Conservation (phyloP, 2,113 vertebrate species). For the Embiotoca jacksoni region DNA sequence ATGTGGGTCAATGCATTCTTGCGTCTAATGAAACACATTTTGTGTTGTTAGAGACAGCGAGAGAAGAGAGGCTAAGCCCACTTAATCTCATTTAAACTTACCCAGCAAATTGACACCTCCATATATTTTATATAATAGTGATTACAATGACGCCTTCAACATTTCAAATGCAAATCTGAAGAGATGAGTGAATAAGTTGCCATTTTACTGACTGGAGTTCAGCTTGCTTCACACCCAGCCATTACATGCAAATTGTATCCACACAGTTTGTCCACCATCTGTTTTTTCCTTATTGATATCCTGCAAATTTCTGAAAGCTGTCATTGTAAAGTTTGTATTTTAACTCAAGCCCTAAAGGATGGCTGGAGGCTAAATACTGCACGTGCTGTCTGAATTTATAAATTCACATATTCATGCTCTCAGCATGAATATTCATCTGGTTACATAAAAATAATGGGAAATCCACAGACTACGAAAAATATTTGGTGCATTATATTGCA, state of each 20-base stretch:
- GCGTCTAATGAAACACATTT: constrained; percentile 21
- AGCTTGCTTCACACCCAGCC: neutral
- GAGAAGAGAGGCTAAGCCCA: neutral
- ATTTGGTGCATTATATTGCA: neutral
- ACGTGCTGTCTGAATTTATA: constrained; percentile 41
- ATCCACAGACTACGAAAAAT: neutral
- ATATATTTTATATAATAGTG: neutral
- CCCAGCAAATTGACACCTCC: neutral
- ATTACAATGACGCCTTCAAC: neutral
- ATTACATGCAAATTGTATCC: constrained; percentile 4
- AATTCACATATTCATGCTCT: constrained; percentile 48
- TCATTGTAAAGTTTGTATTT: constrained; percentile 37
- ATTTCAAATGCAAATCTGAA: neutral
- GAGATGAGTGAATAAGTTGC: neutral
- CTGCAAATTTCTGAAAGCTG: constrained; percentile 5
- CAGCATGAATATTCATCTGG: constrained; percentile 45
- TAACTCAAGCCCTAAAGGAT: constrained; percentile 12
- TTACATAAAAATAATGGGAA: constrained; percentile 4
- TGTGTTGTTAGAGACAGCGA: neutral
- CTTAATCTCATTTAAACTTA: neutral
- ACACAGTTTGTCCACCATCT: neutral
- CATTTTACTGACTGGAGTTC: neutral
- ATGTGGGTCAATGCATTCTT: constrained; percentile 24
- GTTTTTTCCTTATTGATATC: neutral
- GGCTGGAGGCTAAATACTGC: constrained; percentile 35